These are phyloP conservation scores for Dryobota labecula DNA, from an alignment of 2,888 invertebrate species.

Conservation along the genomic window DNA sequence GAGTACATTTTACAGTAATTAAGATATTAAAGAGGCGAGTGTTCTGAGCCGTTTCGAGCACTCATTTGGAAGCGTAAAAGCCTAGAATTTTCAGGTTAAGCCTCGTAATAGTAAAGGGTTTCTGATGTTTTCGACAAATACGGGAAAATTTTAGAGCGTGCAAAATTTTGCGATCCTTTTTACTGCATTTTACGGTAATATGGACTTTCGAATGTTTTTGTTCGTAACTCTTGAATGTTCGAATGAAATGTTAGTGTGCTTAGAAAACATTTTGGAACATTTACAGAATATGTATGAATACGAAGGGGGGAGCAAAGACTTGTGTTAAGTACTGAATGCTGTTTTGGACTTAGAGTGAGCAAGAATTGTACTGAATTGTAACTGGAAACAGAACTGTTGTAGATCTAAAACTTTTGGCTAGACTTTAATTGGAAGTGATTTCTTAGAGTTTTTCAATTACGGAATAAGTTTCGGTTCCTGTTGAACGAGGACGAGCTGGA, in stretches of 20 bases:
- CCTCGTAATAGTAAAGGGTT: slow-evolving; percentile 66
- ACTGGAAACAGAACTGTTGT: slow-evolving; percentile 17
- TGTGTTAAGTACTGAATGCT: neutral
- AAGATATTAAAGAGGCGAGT: slow-evolving; percentile 78
- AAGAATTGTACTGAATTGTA: slow-evolving; percentile 13
- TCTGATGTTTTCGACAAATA: slow-evolving; percentile 69
- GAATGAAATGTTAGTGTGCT: slow-evolving; percentile 43
- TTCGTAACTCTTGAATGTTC: slow-evolving; percentile 16
- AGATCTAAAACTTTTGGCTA: neutral
- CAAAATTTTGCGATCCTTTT: slow-evolving; percentile 61
- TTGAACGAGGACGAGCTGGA: neutral
- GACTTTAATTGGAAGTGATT: slow-evolving; percentile 31
- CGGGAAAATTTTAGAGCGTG: slow-evolving; percentile 58
- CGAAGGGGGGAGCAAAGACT: neutral
- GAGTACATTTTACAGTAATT: slow-evolving; percentile 77
- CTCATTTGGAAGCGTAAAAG: slow-evolving; percentile 75
- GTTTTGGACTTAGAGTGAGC: neutral
- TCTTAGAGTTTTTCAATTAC: slow-evolving; percentile 19
- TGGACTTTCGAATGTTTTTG: slow-evolving; percentile 44
- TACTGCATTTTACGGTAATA: slow-evolving; percentile 58
- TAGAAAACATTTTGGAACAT: slow-evolving; percentile 14
- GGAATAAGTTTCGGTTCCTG: neutral
- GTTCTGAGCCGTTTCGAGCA: slow-evolving; percentile 74
- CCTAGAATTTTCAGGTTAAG: slow-evolving; percentile 74
- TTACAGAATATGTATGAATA: slow-evolving; percentile 2